Conservation (phyloP, 2,888 invertebrate genomes). For the Calliphora vomitoria region DNA sequence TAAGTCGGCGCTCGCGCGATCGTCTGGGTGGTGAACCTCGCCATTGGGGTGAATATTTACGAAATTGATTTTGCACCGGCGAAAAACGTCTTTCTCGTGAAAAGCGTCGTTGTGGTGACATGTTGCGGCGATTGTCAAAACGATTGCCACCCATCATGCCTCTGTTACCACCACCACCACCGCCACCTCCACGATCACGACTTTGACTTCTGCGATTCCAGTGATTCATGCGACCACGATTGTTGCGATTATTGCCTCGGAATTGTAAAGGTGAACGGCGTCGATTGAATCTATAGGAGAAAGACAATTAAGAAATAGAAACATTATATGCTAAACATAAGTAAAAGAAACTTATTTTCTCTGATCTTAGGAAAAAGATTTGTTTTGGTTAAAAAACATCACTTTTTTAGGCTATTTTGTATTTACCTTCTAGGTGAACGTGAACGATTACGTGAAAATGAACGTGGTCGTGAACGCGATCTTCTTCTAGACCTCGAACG, state of each 20-base stretch:
- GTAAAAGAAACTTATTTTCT: too few relatives aligned
- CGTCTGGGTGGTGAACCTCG: slow-evolving; percentile 80
- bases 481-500: slow-evolving; percentile 82
- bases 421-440: slow-evolving; percentile 83
- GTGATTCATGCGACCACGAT: slow-evolving; percentile 79
- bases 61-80: slow-evolving; percentile 79
- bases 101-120: slow-evolving; percentile 78
- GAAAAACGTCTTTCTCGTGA: slow-evolving; percentile 80
- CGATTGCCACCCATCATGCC: slow-evolving; percentile 73
- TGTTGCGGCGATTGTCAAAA: slow-evolving; percentile 77
- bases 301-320: neutral
- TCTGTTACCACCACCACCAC: slow-evolving; percentile 65
- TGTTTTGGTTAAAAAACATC: too few relatives aligned
- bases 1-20: slow-evolving; percentile 78
- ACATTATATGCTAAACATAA: neutral
- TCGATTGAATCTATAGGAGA: slow-evolving; percentile 80
- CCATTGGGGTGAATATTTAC: slow-evolving; percentile 81
- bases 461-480: slow-evolving; percentile 80
- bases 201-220: slow-evolving; percentile 81
- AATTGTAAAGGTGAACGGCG: slow-evolving; percentile 81
- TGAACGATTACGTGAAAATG: slow-evolving; percentile 82
- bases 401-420: too few relatives aligned
- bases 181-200: slow-evolving; percentile 80
- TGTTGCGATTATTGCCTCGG: slow-evolving; percentile 79
- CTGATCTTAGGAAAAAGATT: too few relatives aligned